These are phyloP conservation scores for Neopelma chrysocephalum DNA, from an alignment of 2,797 vertebrate genomes.

Conservation along the genomic window DNA sequence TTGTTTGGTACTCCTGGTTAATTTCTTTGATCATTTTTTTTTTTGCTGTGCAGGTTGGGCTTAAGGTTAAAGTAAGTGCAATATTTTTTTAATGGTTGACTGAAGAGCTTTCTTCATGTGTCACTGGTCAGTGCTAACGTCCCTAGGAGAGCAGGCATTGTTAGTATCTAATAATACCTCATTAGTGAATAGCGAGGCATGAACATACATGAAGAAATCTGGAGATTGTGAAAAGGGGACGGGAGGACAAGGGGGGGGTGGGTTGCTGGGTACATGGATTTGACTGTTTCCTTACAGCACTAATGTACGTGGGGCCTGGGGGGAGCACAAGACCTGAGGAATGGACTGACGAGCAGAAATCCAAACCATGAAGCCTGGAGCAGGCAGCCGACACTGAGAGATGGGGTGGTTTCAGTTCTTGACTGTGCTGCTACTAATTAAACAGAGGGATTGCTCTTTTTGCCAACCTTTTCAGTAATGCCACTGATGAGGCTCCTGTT, in stretches of 20 bases:
- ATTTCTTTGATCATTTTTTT: not conserved
- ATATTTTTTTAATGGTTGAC: slow-evolving; percentile 74
- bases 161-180: slow-evolving; percentile 71
- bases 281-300: not conserved
- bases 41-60: slow-evolving; percentile 59
- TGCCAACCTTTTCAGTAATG: not conserved
- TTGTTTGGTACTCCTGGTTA: slow-evolving; percentile 9
- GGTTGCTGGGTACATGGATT: not conserved
- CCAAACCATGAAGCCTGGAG: slow-evolving; percentile 27
- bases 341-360: slow-evolving; percentile 19
- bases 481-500: not conserved
- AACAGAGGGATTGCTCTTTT: slow-evolving; percentile 18
- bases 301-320: not conserved
- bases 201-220: slow-evolving; percentile 41
- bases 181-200: slow-evolving; percentile 51
- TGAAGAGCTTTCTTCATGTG: slow-evolving; percentile 62
- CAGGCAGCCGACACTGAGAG: not conserved
- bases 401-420: not conserved
- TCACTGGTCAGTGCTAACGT: slow-evolving; percentile 37
- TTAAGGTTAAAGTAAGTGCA: slow-evolving; percentile 76
- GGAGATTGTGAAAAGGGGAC: not conserved
- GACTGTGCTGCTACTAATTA: not conserved
- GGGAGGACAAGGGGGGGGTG: not conserved
- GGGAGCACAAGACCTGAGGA: not conserved
- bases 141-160: slow-evolving; percentile 57